phyloP scores from a whole-genome alignment of 2,888 invertebrate species.

The Chalcosyrphus nemorum region DNA sequence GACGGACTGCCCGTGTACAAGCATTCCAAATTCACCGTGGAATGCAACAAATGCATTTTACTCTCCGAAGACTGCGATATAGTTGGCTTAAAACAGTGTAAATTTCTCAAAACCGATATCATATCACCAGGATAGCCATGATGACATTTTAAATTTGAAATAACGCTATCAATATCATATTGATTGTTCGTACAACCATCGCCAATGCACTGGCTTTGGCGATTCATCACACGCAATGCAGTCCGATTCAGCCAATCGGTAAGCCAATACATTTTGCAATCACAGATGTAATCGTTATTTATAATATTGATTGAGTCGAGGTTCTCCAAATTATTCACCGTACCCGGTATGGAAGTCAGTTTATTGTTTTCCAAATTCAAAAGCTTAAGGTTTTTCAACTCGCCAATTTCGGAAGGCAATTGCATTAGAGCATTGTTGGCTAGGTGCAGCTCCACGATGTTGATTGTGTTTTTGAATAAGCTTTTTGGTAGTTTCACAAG shows the following conservation, averaged over 20 bases:
- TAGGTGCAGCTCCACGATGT: conserved; percentile 86
- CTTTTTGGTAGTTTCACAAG: conserved; percentile 86
- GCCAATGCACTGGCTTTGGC: conserved; percentile 19
- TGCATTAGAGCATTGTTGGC: conserved; percentile 86
- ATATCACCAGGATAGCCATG: conserved; percentile 87
- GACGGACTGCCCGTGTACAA: conserved; percentile 89
- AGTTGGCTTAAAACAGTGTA: conserved; percentile 87
- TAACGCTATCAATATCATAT: conserved; percentile 77
- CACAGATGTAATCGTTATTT: conserved; percentile 92
- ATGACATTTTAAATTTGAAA: conserved; percentile 86
- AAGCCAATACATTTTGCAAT: conserved; percentile 93
- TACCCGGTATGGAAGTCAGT: conserved; percentile 87
- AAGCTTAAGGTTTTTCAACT: conserved; percentile 83
- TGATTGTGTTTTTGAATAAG: conserved; percentile 85
- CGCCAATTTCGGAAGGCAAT: conserved; percentile 82
- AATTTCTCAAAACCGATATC: conserved; percentile 86
- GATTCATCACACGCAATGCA: conserved; percentile 4
- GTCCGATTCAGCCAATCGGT: conserved; percentile 83
- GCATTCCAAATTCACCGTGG: conserved; percentile 89
- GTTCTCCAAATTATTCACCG: conserved; percentile 85
- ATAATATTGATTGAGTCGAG: conserved; percentile 87
- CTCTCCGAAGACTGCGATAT: conserved; percentile 85
- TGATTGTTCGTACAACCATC: conserved; percentile 66
- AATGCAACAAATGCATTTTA: conserved; percentile 85
- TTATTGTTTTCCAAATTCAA: conserved; percentile 88